phyloP scores from a whole-genome alignment of 2,113 vertebrate genomes.

The Noturus placidus region DNA sequence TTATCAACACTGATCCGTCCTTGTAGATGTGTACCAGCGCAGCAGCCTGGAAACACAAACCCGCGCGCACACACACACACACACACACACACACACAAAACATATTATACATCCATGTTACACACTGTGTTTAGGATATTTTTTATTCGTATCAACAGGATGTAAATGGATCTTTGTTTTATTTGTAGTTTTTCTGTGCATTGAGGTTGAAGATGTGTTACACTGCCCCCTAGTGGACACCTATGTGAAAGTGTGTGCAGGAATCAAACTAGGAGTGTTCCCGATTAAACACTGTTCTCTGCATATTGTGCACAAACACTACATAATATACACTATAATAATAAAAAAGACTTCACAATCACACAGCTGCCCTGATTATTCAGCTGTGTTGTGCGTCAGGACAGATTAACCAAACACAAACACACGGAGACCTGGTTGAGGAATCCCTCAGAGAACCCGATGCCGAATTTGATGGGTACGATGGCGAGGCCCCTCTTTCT shows the following conservation, averaged over 20 bases:
- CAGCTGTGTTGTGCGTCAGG: background rate
- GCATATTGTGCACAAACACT: background rate
- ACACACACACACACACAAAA: background rate
- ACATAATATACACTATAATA: background rate
- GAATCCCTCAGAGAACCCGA: constrained; percentile 70
- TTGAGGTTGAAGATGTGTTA: background rate
- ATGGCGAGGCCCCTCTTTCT: constrained; percentile 82
- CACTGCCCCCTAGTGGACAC: background rate
- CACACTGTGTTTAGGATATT: background rate
- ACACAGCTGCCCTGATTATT: background rate
- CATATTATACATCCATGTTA: background rate
- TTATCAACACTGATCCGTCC: constrained; percentile 83
- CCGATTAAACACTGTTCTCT: background rate
- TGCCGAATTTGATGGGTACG: constrained; percentile 80
- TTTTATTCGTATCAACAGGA: background rate
- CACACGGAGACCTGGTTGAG: constrained; percentile 76
- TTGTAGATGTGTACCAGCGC: constrained; percentile 82
- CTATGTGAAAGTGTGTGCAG: background rate
- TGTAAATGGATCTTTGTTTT: background rate
- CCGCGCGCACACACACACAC: background rate
- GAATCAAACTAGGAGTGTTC: background rate
- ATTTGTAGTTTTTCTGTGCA: background rate
- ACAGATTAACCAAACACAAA: background rate
- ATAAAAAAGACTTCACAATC: background rate
- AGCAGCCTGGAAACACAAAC: constrained; percentile 66